Evolutionary conservation across 2,113 vertebrate species (phyloP).

Genomic region (Cynopterus brachyotis): DNA sequence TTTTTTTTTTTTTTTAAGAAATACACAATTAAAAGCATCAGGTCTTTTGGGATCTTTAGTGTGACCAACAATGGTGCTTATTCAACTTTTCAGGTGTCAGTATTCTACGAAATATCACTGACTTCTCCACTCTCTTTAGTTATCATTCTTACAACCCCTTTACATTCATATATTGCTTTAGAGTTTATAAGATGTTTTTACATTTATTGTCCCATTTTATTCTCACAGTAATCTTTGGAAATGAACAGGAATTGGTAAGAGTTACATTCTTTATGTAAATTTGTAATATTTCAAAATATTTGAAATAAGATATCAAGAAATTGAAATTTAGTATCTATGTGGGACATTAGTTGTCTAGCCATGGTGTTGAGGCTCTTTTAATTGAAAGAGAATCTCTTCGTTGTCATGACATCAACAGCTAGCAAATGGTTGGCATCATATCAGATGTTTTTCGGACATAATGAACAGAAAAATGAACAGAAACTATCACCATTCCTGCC

Average conservation of each 20-base stretch:
- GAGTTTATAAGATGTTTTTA: not conserved
- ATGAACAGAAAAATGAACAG: not conserved
- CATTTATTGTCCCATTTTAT: not conserved
- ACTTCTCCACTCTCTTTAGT: not conserved
- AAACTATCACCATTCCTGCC: not conserved
- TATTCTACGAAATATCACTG: not conserved
- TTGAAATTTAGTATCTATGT: not conserved
- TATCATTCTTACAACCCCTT: not conserved
- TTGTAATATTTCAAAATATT: constrained; percentile 6
- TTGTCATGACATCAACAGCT: not conserved
- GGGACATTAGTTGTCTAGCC: not conserved
- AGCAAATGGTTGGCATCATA: not conserved
- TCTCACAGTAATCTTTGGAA: not conserved
- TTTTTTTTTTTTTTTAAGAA: not conserved
- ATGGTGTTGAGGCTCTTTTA: not conserved
- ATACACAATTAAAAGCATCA: not conserved
- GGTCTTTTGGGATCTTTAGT: not conserved
- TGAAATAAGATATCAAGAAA: not conserved
- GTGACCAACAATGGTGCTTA: not conserved
- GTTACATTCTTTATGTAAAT: not conserved
- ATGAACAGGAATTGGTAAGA: not conserved
- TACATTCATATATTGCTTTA: not conserved
- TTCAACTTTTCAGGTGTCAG: not conserved
- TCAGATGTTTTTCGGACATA: not conserved
- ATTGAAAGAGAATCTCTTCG: not conserved